Conservation (phyloP, 2,797 vertebrate genomes). For the Chromobotia macracanthus region DNA sequence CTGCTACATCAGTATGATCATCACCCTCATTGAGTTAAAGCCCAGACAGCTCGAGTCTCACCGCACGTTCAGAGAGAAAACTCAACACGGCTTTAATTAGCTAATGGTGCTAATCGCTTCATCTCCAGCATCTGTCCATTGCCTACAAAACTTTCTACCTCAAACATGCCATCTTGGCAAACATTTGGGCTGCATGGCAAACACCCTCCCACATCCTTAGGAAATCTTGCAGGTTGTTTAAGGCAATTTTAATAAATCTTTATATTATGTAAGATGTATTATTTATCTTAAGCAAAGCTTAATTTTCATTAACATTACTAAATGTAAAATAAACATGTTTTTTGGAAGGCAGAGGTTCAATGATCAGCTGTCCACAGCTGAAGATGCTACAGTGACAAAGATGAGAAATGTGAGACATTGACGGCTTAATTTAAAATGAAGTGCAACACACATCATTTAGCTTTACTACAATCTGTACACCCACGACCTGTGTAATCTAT, state of each 20-base stretch:
- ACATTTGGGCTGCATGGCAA: conserved; percentile 22
- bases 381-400: not conserved
- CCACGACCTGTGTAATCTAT: not conserved
- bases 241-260: conserved; percentile 65
- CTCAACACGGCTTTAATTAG: conserved; percentile 76
- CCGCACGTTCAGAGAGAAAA: conserved; percentile 70
- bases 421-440: conserved; percentile 23
- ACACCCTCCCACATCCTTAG: too few relatives aligned
- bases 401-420: conserved; percentile 21
- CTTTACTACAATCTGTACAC: conserved; percentile 8
- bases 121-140: conserved; percentile 73
- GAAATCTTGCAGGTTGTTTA: conserved; percentile 38
- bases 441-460: conserved; percentile 26
- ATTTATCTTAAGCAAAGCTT: not conserved
- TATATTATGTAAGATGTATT: conserved; percentile 9
- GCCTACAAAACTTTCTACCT: conserved; percentile 76
- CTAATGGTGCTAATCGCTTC: conserved; percentile 74
- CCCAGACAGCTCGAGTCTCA: conserved; percentile 74
- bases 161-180: conserved; percentile 67
- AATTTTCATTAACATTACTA: conserved; percentile 18
- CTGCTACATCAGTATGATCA: conserved; percentile 75
- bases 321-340: not conserved
- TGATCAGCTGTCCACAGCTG: conserved; percentile 1
- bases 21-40: conserved; percentile 66
- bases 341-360: not conserved